A percentile compares a stretch with the other conserved stretches of the same genome.
Conservation (phyloP, 2,113 vertebrate species). For the Psittacus erithacus region DNA sequence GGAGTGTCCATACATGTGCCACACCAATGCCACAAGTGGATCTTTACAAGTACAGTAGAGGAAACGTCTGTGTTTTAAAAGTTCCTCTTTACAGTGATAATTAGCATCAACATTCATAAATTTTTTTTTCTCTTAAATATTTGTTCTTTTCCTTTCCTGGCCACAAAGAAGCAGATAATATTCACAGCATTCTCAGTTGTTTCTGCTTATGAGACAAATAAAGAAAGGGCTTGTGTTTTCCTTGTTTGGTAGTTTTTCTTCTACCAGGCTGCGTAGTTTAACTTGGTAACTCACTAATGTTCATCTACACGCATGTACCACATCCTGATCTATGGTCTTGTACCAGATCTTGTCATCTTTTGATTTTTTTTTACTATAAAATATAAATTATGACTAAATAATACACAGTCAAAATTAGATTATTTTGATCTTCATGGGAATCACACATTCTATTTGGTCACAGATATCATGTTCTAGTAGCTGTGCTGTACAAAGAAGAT, state of each 20-base stretch:
- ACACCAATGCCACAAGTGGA: neutral
- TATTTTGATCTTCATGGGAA: neutral
- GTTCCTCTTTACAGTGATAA: neutral
- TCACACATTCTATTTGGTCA: neutral
- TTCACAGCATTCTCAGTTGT: neutral
- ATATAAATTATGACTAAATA: neutral
- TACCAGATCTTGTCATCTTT: neutral
- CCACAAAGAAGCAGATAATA: neutral
- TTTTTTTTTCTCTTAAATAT: neutral
- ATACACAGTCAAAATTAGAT: neutral
- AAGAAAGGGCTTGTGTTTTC: neutral
- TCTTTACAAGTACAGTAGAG: neutral
- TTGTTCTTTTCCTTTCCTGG: neutral
- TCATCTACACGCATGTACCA: neutral
- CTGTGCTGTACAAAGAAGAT: neutral
- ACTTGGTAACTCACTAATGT: neutral
- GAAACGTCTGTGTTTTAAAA: neutral
- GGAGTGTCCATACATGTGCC: neutral
- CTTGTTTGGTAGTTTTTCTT: neutral
- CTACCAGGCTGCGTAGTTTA: neutral
- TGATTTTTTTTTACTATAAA: neutral
- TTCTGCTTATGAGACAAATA: neutral
- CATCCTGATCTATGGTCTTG: neutral
- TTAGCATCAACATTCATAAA: neutral
- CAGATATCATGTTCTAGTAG: neutral